Evolutionary conservation across 2,888 invertebrate species (phyloP).

Genomic region (Koerneria pararmatus): DNA sequence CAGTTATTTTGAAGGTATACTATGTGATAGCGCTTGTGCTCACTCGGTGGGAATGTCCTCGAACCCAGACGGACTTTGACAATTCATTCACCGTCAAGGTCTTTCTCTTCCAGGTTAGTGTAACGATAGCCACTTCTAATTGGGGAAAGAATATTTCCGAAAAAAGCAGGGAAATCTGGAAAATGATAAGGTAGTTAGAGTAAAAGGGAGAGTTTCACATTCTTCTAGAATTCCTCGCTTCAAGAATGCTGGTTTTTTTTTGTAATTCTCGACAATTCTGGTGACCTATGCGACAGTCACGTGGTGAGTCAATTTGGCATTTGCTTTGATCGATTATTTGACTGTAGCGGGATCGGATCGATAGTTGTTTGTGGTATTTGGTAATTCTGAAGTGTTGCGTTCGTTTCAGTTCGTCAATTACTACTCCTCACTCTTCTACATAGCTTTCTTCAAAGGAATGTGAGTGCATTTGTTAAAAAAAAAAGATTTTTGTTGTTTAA

Average conservation of each 20-base stretch:
- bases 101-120: background rate
- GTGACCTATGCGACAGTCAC: too few species aligned
- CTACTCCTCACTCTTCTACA: slow-evolving; percentile 92
- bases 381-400: too few species aligned
- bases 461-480: too few species aligned
- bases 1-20: slow-evolving; percentile 72
- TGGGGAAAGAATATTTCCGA: too few species aligned
- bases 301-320: too few species aligned
- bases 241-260: too few species aligned
- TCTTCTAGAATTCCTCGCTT: too few species aligned
- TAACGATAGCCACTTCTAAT: background rate
- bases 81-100: slow-evolving; percentile 86
- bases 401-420: slow-evolving; percentile 91
- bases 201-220: too few species aligned
- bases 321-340: background rate
- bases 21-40: slow-evolving; percentile 78
- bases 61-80: slow-evolving; percentile 91
- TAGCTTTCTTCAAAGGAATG: slow-evolving; percentile 77
- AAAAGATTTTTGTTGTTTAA: too few species aligned
- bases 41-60: slow-evolving; percentile 70
- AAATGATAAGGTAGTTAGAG: too few species aligned
- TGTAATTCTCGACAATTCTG: too few species aligned
- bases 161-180: too few species aligned
- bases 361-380: slow-evolving; percentile 67
- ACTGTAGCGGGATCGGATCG: background rate